A percentile compares a stretch with the other conserved stretches of the same genome.
Evolutionary conservation across 2,888 invertebrate genomes (phyloP).

Genomic region (Agonopterix arenella): DNA sequence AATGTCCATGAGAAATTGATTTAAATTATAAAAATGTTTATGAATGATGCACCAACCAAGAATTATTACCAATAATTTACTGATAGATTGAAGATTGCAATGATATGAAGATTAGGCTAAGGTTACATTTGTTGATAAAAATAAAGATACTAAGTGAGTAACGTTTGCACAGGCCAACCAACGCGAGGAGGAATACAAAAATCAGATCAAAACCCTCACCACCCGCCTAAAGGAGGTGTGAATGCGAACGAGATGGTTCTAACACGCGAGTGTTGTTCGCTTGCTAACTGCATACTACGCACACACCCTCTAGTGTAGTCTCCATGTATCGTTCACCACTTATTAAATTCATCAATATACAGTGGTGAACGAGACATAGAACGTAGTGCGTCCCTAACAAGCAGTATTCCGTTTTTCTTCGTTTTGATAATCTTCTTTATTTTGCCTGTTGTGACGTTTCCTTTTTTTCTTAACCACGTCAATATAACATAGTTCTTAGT

Average conservation of each 20-base stretch:
- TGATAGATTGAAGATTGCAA: not conserved
- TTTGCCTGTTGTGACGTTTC: constrained; percentile 46
- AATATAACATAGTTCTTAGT: constrained; percentile 31
- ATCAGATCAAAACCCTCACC: constrained; percentile 99
- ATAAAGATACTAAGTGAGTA: not conserved
- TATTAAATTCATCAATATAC: constrained; percentile 10
- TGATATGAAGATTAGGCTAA: not conserved
- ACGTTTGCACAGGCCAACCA: constrained; percentile 91
- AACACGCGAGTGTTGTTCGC: constrained; percentile 54
- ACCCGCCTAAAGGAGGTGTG: constrained; percentile 99
- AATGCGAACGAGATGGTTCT: constrained; percentile 48
- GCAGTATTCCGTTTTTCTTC: constrained; percentile 38
- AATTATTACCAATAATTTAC: not conserved
- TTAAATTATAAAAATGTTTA: not conserved
- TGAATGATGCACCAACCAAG: constrained; percentile 65
- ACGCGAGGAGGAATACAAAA: constrained; percentile 99
- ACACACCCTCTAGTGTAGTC: constrained; percentile 37
- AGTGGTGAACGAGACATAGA: constrained; percentile 43
- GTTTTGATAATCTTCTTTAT: constrained; percentile 28
- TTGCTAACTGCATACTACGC: constrained; percentile 67
- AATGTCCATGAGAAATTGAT: not conserved
- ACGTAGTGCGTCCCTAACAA: constrained; percentile 41
- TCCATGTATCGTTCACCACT: constrained; percentile 37
- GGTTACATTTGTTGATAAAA: not conserved
- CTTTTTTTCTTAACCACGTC: constrained; percentile 29